phyloP scores from a whole-genome alignment of 2,888 invertebrate genomes.

The Penaeus monodon region DNA sequence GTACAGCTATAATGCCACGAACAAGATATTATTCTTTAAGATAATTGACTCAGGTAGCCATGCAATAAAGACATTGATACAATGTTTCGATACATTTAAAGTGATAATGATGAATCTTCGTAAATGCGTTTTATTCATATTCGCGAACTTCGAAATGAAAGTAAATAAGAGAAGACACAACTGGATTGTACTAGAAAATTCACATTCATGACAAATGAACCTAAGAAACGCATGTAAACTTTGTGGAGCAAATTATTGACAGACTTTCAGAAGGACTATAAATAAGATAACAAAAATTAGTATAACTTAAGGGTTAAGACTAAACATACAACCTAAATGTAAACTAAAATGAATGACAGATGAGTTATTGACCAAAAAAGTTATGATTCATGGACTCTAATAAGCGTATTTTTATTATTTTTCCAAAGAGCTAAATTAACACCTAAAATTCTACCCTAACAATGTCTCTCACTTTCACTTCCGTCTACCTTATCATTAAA shows the following conservation, averaged over 20 bases:
- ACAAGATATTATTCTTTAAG: conserved; percentile 44
- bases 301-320: conserved; percentile 57
- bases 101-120: conserved; percentile 1
- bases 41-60: conserved; percentile 37
- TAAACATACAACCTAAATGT: conserved; percentile 58
- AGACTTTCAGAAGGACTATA: conserved; percentile 51
- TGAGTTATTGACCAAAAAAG: conserved; percentile 49
- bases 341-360: conserved; percentile 43
- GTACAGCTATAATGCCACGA: conserved; percentile 58
- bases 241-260: conserved; percentile 46
- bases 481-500: conserved; percentile 48
- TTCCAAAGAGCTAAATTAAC: conserved; percentile 58
- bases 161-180: conserved; percentile 39
- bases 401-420: conserved; percentile 63
- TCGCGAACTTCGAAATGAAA: conserved; percentile 41
- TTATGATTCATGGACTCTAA: conserved; percentile 54
- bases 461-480: conserved; percentile 53
- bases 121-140: conserved; percentile 15
- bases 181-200: conserved; percentile 45
- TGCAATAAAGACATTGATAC: conserved; percentile 55
- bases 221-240: conserved; percentile 26
- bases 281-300: conserved; percentile 58
- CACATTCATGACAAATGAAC: conserved; percentile 9
- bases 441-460: conserved; percentile 53
- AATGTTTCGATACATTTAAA: conserved; percentile 47